Evolutionary conservation across 37 sponge, comb jelly and placozoan species (phyloP).

Genomic region (Haliclona indistincta): DNA sequence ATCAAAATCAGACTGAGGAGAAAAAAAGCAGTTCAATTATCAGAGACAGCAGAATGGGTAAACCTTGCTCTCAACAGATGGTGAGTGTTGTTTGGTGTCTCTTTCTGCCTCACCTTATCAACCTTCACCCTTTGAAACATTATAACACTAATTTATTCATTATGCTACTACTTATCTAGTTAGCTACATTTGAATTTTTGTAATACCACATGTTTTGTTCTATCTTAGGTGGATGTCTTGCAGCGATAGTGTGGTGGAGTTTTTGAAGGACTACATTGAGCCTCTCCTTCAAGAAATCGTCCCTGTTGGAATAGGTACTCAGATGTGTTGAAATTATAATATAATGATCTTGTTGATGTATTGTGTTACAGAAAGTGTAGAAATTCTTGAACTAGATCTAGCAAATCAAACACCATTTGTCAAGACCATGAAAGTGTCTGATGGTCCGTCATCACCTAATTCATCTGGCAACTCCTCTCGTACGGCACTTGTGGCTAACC

Average conservation of each 20-base stretch:
- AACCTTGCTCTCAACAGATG: conserved; percentile 60
- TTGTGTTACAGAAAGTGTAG: conserved; percentile 29
- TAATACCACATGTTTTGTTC: background rate
- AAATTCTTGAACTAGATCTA: conserved; percentile 35
- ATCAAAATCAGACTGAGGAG: conserved; percentile 10
- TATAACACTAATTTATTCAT: no score
- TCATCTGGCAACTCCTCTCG: background rate
- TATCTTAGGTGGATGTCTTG: conserved; percentile 12
- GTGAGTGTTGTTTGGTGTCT: conserved; percentile 11
- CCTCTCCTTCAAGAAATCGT: conserved; percentile 37
- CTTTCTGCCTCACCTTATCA: no score
- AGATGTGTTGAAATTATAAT: background rate
- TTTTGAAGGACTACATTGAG: conserved; percentile 49
- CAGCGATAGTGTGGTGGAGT: conserved; percentile 22
- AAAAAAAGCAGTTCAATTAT: conserved; percentile 15
- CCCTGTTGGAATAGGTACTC: conserved; percentile 43
- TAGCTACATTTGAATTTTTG: background rate
- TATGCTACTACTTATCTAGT: background rate
- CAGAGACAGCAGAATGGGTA: conserved; percentile 58
- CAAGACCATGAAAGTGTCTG: conserved; percentile 26
- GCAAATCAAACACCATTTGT: conserved; percentile 40
- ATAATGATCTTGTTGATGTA: background rate
- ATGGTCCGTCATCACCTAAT: conserved; percentile 12
- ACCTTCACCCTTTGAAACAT: no score
- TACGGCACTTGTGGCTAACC: conserved; percentile 6